Percentiles rank a stretch among this genome's conserved stretches.
These are phyloP conservation scores for Liposcelis brunnea DNA, from an alignment of 2,888 invertebrate species.

Conservation along the genomic window DNA sequence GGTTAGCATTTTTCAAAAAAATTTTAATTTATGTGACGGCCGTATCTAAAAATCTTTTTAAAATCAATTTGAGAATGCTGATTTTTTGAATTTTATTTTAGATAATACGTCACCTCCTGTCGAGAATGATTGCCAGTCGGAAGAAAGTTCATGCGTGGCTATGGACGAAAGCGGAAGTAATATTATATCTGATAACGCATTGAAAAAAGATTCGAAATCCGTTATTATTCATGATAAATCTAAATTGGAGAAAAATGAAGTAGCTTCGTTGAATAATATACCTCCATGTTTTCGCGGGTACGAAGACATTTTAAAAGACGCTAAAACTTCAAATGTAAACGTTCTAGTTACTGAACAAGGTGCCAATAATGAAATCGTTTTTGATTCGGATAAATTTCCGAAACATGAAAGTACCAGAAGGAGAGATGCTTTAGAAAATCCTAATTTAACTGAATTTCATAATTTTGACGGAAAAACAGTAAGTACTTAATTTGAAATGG, in stretches of 20 bases:
- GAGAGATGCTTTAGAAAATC: slow-evolving; percentile 26
- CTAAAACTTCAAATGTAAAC: slow-evolving; percentile 40
- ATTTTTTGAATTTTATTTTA: too few relatives aligned
- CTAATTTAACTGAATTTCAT: slow-evolving; percentile 28
- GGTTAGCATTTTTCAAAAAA: background rate
- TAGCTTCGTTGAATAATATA: slow-evolving; percentile 19
- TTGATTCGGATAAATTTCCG: slow-evolving; percentile 37
- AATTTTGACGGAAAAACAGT: slow-evolving; percentile 28
- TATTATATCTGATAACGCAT: background rate
- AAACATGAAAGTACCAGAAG: slow-evolving; percentile 29
- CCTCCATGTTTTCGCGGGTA: slow-evolving; percentile 23
- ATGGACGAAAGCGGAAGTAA: background rate
- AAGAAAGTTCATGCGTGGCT: too few relatives aligned
- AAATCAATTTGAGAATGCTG: too few relatives aligned
- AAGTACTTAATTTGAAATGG: slow-evolving; percentile 15
- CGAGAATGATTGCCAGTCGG: too few relatives aligned
- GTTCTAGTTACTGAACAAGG: slow-evolving; percentile 28
- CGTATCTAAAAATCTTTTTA: too few relatives aligned
- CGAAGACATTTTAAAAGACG: slow-evolving; percentile 36
- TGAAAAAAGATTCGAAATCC: slow-evolving; percentile 1
- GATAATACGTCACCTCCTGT: too few relatives aligned
- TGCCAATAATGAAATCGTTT: slow-evolving; percentile 30
- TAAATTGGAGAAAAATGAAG: slow-evolving; percentile 14
- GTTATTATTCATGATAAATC: slow-evolving; percentile 19
- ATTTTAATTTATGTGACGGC: too few relatives aligned